phyloP scores from a whole-genome alignment of 2,888 invertebrate genomes.

The Diabrotica balteata region DNA sequence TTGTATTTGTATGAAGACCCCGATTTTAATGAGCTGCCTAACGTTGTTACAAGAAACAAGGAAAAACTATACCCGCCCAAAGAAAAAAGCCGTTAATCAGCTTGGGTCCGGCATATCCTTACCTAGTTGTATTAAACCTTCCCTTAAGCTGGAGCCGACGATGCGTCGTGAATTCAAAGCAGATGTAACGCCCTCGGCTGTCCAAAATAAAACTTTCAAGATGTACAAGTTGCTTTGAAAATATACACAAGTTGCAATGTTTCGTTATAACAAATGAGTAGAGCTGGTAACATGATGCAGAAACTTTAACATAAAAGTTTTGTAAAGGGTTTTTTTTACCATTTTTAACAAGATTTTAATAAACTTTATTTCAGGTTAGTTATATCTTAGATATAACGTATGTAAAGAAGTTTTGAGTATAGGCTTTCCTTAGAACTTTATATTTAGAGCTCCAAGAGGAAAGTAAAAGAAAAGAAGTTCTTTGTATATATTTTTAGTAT shows the following conservation, averaged over 20 bases:
- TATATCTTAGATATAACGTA: too few relatives aligned
- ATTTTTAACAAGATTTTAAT: conserved; percentile 1
- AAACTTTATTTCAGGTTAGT: background rate
- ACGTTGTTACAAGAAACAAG: too few relatives aligned
- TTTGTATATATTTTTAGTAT: too few relatives aligned
- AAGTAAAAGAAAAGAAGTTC: too few relatives aligned
- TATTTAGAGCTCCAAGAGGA: too few relatives aligned
- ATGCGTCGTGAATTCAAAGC: conserved; percentile 22
- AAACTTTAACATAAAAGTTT: conserved; percentile 3
- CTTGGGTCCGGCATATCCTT: conserved; percentile 7
- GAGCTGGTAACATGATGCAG: conserved; percentile 5
- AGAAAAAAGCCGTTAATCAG: conserved; percentile 22
- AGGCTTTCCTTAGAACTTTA: background rate
- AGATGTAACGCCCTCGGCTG: conserved; percentile 15
- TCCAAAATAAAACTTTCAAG: conserved; percentile 21
- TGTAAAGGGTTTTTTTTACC: background rate
- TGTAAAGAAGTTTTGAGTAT: too few relatives aligned
- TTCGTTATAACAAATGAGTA: conserved; percentile 20
- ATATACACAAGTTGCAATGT: conserved; percentile 15
- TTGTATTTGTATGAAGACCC: too few relatives aligned
- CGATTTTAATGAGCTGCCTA: too few relatives aligned
- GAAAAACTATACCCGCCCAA: background rate
- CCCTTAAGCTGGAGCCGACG: conserved; percentile 16
- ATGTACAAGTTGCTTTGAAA: conserved; percentile 20
- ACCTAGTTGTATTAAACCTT: conserved; percentile 23